These are phyloP conservation scores for Lepilemur ruficaudatus DNA, from an alignment of 2,797 vertebrate species.

Conservation along the genomic window DNA sequence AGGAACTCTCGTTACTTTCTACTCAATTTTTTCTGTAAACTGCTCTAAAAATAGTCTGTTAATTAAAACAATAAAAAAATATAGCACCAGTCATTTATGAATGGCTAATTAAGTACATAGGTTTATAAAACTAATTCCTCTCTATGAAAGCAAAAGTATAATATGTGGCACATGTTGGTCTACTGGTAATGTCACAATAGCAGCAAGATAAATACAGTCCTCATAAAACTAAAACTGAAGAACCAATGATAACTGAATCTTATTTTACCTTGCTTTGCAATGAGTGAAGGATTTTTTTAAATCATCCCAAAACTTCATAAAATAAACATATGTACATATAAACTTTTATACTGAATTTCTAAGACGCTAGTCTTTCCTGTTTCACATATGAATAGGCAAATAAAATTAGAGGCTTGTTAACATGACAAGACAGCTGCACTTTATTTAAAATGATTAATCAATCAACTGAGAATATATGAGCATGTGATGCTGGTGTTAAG, in stretches of 20 bases:
- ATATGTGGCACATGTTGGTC: background rate
- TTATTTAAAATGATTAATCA: constrained; percentile 21
- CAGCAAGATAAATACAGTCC: background rate
- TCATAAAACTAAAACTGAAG: constrained; percentile 9
- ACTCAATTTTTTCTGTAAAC: background rate
- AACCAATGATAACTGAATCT: background rate
- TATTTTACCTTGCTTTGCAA: background rate
- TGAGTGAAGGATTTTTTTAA: background rate
- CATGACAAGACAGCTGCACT: background rate
- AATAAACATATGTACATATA: background rate
- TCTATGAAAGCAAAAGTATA: constrained; percentile 71
- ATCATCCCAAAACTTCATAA: background rate
- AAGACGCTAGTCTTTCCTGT: background rate
- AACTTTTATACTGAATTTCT: background rate
- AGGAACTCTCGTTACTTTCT: background rate
- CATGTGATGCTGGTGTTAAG: background rate
- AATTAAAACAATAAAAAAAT: constrained; percentile 22
- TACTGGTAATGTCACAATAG: background rate
- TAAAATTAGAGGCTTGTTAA: constrained; percentile 33
- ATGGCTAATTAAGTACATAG: constrained; percentile 82
- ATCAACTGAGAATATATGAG: constrained; percentile 1
- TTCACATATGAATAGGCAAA: background rate
- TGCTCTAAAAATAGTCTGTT: background rate
- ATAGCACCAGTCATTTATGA: constrained; percentile 84
- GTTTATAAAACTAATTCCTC: constrained; percentile 82